phyloP scores from a whole-genome alignment of 92 coral and sea anemone genomes.

The Siderastrea radians region DNA sequence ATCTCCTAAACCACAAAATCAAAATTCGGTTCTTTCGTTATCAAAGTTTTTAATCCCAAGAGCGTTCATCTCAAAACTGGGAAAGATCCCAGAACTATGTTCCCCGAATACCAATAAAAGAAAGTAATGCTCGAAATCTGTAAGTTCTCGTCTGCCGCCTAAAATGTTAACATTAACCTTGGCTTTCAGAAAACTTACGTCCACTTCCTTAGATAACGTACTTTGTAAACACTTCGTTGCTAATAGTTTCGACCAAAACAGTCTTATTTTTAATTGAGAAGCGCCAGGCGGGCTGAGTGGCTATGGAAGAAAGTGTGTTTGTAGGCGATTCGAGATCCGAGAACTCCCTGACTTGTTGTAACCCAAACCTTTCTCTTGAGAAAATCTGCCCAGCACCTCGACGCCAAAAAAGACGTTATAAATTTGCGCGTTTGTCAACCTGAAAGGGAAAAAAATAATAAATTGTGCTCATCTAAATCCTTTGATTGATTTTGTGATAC shows the following conservation, averaged over 20 bases:
- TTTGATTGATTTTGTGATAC: slow-evolving; percentile 23
- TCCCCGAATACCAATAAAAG: background rate
- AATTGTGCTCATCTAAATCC: background rate
- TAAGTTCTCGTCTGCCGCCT: background rate
- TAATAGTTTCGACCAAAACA: slow-evolving; percentile 43
- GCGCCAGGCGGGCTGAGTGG: slow-evolving; percentile 29
- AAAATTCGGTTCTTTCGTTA: background rate
- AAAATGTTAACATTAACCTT: background rate
- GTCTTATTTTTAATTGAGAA: background rate
- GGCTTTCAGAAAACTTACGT: background rate
- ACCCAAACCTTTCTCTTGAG: background rate
- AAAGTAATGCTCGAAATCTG: background rate
- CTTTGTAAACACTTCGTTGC: slow-evolving; percentile 26
- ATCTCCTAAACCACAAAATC: background rate
- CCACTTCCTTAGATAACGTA: background rate
- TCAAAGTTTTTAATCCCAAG: background rate
- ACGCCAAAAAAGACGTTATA: background rate
- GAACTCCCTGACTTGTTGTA: background rate
- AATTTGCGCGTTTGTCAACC: background rate
- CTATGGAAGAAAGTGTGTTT: background rate
- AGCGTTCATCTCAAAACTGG: background rate
- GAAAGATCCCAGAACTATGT: background rate
- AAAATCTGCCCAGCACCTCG: background rate
- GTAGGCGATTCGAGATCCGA: background rate
- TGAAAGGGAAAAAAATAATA: background rate